Conservation (phyloP, 2,888 invertebrate genomes). For the Cryptus viduatorius region DNA sequence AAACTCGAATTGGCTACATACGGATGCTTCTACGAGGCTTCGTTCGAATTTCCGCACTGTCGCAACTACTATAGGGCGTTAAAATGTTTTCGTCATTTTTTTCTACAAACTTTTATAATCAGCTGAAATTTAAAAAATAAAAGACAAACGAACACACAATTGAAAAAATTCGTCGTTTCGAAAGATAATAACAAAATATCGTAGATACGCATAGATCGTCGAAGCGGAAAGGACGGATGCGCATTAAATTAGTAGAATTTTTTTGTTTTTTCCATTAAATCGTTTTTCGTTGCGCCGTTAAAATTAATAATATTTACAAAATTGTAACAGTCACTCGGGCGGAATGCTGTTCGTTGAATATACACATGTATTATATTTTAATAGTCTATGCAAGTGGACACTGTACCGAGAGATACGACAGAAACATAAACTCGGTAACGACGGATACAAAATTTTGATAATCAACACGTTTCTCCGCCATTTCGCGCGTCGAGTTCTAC, state of each 20-base stretch:
- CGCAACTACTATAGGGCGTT: conserved; percentile 34
- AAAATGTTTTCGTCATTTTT: conserved; percentile 17
- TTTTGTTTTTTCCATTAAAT: conserved; percentile 4
- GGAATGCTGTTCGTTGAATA: conserved; percentile 39
- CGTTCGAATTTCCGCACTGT: conserved; percentile 51
- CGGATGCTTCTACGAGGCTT: conserved; percentile 49
- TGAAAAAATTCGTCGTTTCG: conserved; percentile 43
- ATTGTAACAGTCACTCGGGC: conserved; percentile 39
- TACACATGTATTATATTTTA: not conserved
- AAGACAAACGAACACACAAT: conserved; percentile 24
- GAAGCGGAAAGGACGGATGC: conserved; percentile 53
- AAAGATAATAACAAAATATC: conserved; percentile 47
- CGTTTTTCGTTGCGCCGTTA: conserved; percentile 41
- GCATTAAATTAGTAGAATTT: conserved; percentile 24
- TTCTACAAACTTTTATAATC: conserved; percentile 49
- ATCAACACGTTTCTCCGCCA: conserved; percentile 42
- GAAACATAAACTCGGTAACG: conserved; percentile 31
- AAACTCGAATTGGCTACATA: conserved; percentile 53
- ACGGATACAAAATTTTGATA: conserved; percentile 30
- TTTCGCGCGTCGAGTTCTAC: conserved; percentile 40
- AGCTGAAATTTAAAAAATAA: conserved; percentile 16
- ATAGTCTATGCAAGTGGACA: conserved; percentile 56
- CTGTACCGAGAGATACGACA: conserved; percentile 40
- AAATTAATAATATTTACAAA: conserved; percentile 32
- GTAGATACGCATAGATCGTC: conserved; percentile 28